These are phyloP conservation scores for Druon quercuslanigerum DNA, from an alignment of 1,140 invertebrate species.

Conservation along the genomic window DNA sequence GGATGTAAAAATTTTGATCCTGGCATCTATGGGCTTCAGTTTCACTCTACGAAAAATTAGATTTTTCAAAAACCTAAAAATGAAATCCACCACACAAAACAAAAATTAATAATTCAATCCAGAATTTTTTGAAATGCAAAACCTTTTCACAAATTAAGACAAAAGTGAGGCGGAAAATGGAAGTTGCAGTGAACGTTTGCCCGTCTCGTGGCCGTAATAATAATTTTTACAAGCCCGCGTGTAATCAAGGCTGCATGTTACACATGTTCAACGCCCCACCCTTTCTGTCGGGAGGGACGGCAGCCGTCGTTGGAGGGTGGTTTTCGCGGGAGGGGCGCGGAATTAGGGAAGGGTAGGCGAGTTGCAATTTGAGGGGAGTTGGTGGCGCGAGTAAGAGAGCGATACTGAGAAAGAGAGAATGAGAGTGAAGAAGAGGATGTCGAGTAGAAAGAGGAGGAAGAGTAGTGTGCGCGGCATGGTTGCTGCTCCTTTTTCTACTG, in stretches of 20 bases:
- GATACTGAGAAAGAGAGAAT: constrained; percentile 42
- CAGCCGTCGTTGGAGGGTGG: constrained; percentile 36
- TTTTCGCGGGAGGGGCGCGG: constrained; percentile 57
- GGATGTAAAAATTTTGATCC: too few relatives aligned
- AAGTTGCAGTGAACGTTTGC: not conserved
- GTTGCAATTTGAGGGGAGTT: constrained; percentile 40
- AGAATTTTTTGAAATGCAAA: not conserved
- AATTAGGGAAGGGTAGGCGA: constrained; percentile 45
- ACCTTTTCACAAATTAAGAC: not conserved
- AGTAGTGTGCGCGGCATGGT: constrained; percentile 57
- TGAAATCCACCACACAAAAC: too few relatives aligned
- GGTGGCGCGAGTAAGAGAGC: constrained; percentile 48
- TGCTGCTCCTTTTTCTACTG: constrained; percentile 54
- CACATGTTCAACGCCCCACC: constrained; percentile 69
- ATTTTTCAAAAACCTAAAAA: too few relatives aligned
- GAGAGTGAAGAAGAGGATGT: constrained; percentile 36
- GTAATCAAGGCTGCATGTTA: constrained; percentile 73
- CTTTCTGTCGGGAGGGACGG: constrained; percentile 45
- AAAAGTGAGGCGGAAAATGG: not conserved
- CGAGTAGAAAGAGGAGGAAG: constrained; percentile 29
- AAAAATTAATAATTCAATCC: not conserved
- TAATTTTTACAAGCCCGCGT: constrained; percentile 73
- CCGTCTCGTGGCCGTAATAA: constrained; percentile 62
- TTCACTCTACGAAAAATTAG: too few relatives aligned
- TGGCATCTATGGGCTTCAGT: too few relatives aligned